Percentiles rank a stretch among this genome's conserved stretches.
These are phyloP conservation scores for Drosophila kikkawai DNA, from an alignment of 1,140 invertebrate species.

Conservation along the genomic window DNA sequence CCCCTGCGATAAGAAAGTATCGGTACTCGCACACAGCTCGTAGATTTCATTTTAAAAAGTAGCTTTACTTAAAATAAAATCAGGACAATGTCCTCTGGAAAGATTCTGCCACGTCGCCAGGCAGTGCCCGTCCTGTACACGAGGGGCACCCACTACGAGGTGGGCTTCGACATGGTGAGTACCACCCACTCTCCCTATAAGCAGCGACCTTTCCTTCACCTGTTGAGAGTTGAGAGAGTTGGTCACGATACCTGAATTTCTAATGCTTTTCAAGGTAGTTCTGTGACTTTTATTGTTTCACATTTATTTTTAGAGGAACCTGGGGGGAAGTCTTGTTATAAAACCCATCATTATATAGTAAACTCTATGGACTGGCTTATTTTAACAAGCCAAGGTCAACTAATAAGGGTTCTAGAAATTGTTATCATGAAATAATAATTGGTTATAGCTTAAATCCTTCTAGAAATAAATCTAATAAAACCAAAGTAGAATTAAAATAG, in stretches of 20 bases:
- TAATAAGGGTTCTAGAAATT: not conserved
- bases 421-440: too few relatives aligned
- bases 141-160: slow-evolving; percentile 92
- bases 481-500: not conserved
- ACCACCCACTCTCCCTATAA: not conserved
- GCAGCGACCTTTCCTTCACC: not conserved
- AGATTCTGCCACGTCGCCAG: slow-evolving; percentile 86
- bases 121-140: slow-evolving; percentile 91
- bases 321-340: not conserved
- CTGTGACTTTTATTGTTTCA: not conserved
- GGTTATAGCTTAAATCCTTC: not conserved
- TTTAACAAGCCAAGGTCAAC: not conserved
- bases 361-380: not conserved
- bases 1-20: slow-evolving; percentile 5
- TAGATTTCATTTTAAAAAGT: not conserved
- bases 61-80: not conserved
- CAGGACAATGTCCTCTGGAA: slow-evolving; percentile 63
- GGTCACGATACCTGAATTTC: slow-evolving; percentile 14
- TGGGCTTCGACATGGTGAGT: slow-evolving; percentile 93
- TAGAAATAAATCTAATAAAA: not conserved
- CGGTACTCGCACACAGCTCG: slow-evolving; percentile 20
- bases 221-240: not conserved
- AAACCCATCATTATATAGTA: not conserved
- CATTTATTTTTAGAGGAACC: not conserved
- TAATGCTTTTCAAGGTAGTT: not conserved